Conservation (phyloP, 2,888 invertebrate genomes). For the Lottia gigantea region DNA sequence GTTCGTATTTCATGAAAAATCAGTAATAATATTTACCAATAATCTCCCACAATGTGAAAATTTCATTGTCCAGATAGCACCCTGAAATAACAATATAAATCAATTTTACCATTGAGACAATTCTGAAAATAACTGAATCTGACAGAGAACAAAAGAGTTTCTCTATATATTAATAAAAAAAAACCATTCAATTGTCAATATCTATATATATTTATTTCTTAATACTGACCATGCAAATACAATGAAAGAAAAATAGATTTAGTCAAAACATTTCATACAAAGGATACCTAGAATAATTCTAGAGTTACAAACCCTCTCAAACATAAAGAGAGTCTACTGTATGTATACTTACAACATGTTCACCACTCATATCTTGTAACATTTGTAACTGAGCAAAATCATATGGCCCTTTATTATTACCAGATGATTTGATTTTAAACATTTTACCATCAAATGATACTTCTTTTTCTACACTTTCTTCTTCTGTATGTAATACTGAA, state of each 20-base stretch:
- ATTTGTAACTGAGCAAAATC: slow-evolving; percentile 93
- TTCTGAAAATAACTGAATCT: no score
- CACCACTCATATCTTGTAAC: slow-evolving; percentile 83
- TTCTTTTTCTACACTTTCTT: slow-evolving; percentile 52
- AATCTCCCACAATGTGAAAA: slow-evolving; percentile 95
- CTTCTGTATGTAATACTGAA: slow-evolving; percentile 60
- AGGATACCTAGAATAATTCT: no score
- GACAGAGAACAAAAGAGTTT: no score
- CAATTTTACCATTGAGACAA: no score
- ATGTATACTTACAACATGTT: slow-evolving; percentile 78
- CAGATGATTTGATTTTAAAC: slow-evolving; percentile 84
- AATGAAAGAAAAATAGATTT: neutral
- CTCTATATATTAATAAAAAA: no score
- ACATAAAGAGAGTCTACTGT: no score
- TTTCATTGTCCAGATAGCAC: slow-evolving; percentile 98
- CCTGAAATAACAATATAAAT: slow-evolving; percentile 57
- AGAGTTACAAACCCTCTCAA: no score
- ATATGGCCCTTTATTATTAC: slow-evolving; percentile 95
- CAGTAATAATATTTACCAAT: slow-evolving; percentile 69
- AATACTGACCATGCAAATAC: no score
- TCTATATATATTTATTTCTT: no score
- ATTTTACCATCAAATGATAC: slow-evolving; percentile 59
- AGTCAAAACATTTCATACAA: neutral
- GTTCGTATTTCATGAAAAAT: no score
- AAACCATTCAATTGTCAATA: no score